phyloP scores from a whole-genome alignment of 1,140 invertebrate genomes.

The Piezodorus guildinii region DNA sequence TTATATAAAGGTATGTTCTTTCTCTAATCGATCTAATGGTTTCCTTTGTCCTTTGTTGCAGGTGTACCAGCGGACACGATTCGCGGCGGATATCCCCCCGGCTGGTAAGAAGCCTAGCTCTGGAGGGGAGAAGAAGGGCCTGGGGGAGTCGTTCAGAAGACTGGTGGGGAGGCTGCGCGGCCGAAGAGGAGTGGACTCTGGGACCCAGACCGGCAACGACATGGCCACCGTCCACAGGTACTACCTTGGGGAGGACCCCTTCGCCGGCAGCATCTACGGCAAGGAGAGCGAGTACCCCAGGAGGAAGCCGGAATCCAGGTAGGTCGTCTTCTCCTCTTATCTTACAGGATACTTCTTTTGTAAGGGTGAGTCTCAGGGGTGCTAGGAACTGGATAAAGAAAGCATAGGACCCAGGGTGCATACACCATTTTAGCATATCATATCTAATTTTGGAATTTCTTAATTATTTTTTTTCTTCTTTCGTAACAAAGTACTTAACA shows the following conservation, averaged over 20 bases:
- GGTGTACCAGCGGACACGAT: constrained; percentile 51
- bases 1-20: too few relatives aligned
- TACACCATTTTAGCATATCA: too few relatives aligned
- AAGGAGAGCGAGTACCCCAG: constrained; percentile 58
- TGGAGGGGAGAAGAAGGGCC: constrained; percentile 35
- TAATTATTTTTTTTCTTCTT: too few relatives aligned
- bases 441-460: too few relatives aligned
- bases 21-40: too few relatives aligned
- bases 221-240: constrained; percentile 47
- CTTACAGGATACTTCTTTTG: too few relatives aligned
- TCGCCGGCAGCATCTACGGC: constrained; percentile 64
- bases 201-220: constrained; percentile 27
- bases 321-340: neutral
- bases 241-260: constrained; percentile 72
- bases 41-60: constrained; percentile 33
- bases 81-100: constrained; percentile 44
- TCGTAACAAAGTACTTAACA: too few relatives aligned
- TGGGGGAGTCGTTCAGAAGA: constrained; percentile 54
- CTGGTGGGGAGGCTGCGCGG: constrained; percentile 64
- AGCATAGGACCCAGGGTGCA: too few relatives aligned
- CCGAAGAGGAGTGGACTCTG: constrained; percentile 29
- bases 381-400: too few relatives aligned
- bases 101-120: constrained; percentile 34
- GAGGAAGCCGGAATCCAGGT: constrained; percentile 5
- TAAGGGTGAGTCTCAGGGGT: too few relatives aligned